phyloP scores from a whole-genome alignment of 2,888 invertebrate genomes.

The Elaeidobius kamerunicus region DNA sequence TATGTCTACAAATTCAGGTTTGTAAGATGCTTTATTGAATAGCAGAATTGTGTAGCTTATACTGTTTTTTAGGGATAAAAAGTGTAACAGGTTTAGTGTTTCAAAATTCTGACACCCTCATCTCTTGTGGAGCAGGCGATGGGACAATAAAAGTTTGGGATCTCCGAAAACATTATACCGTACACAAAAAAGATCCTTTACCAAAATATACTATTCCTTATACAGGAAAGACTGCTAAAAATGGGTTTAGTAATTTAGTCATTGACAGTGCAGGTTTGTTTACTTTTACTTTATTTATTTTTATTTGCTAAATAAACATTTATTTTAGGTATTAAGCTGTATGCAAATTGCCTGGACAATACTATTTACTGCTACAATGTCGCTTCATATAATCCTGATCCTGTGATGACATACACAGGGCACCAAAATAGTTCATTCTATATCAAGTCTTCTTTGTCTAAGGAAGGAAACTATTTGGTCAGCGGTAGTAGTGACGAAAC shows the following conservation, averaged over 20 bases:
- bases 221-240: constrained; percentile 65
- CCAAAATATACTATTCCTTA: constrained; percentile 73
- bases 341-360: constrained; percentile 85
- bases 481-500: constrained; percentile 87
- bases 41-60: neutral
- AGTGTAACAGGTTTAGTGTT: constrained; percentile 83
- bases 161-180: constrained; percentile 73
- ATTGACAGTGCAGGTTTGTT: constrained; percentile 62
- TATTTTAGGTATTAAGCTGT: constrained; percentile 59
- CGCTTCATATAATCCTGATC: constrained; percentile 62
- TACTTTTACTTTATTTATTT: neutral
- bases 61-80: constrained; percentile 53
- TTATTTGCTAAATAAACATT: neutral
- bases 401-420: constrained; percentile 65
- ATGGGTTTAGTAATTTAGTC: constrained; percentile 75
- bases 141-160: constrained; percentile 79
- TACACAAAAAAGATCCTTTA: constrained; percentile 64
- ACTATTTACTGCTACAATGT: constrained; percentile 83
- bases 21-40: neutral
- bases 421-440: constrained; percentile 80
- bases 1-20: constrained; percentile 35
- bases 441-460: constrained; percentile 78
- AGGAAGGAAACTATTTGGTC: constrained; percentile 75
- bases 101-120: constrained; percentile 72
- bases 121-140: constrained; percentile 86